These are phyloP conservation scores for Meliscaeva auricollis DNA, from an alignment of 2,888 invertebrate genomes.

Conservation along the genomic window DNA sequence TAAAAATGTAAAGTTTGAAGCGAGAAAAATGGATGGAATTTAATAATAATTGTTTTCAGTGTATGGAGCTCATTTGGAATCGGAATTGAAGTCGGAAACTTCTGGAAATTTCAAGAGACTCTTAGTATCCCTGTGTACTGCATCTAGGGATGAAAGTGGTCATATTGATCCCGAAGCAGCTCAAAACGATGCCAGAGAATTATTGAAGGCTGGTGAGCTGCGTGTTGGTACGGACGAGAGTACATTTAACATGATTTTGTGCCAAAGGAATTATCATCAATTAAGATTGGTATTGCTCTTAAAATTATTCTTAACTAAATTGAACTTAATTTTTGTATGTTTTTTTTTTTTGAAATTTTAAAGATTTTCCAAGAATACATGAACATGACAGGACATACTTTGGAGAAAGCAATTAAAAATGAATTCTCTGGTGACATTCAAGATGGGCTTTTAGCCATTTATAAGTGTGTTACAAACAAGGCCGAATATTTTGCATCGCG, in stretches of 20 bases:
- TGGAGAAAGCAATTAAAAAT: constrained; percentile 91
- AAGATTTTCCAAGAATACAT: constrained; percentile 84
- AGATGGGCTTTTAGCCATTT: constrained; percentile 92
- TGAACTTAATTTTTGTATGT: neutral
- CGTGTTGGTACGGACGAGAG: constrained; percentile 93
- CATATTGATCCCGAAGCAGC: constrained; percentile 89
- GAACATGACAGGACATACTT: constrained; percentile 90
- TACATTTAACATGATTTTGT: constrained; percentile 92
- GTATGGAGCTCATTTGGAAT: constrained; percentile 91
- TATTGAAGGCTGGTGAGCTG: constrained; percentile 90
- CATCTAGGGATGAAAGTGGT: constrained; percentile 89
- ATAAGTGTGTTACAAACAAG: constrained; percentile 91
- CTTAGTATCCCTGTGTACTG: constrained; percentile 93
- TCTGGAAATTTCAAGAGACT: constrained; percentile 96
- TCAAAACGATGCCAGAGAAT: constrained; percentile 91
- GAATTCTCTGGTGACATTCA: constrained; percentile 94
- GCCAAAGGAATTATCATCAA: constrained; percentile 90
- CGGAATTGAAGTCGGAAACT: constrained; percentile 94
- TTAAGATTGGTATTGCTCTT: constrained; percentile 80
- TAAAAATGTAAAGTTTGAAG: constrained; percentile 77
- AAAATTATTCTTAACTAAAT: neutral
- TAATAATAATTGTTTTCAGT: constrained; percentile 86
- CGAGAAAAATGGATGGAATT: too few species aligned
- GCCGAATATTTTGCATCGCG: constrained; percentile 94
- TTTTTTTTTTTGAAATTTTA: neutral